Evolutionary conservation across 2,888 invertebrate genomes (phyloP).

Genomic region (Acanthosepion lycidas): DNA sequence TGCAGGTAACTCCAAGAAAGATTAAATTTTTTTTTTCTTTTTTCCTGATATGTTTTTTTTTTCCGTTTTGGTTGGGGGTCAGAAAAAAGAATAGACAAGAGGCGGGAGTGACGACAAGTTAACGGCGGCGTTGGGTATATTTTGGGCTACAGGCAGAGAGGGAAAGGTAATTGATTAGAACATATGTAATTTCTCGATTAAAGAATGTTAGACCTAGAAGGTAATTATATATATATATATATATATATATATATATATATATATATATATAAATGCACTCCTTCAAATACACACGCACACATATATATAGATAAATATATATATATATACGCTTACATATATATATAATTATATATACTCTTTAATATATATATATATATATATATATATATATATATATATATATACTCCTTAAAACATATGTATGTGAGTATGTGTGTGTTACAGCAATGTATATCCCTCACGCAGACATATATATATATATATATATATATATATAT

Average conservation of each 20-base stretch:
- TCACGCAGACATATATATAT: no score
- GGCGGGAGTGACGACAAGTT: not conserved
- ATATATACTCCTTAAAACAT: not conserved
- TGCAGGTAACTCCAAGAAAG: not conserved
- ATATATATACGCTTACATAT: no score
- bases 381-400: not conserved
- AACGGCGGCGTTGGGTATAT: constrained; percentile 13
- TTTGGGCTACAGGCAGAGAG: not conserved
- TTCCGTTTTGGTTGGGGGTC: not conserved
- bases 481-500: not conserved
- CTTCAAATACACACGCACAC: no score
- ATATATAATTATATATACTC: no score
- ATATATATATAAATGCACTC: not conserved
- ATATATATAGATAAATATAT: no score
- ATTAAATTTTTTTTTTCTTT: not conserved
- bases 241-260: not conserved
- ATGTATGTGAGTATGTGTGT: no score
- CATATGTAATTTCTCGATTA: constrained; percentile 18
- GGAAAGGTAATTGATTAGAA: not conserved
- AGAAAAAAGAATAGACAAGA: constrained; percentile 18
- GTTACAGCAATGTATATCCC: no score
- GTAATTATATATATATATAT: not conserved
- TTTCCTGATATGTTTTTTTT: not conserved
- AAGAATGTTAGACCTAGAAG: not conserved
- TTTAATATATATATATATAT: not conserved